Evolutionary conservation across 2,888 invertebrate species (phyloP).

Genomic region (Caenorhabditis wallacei): DNA sequence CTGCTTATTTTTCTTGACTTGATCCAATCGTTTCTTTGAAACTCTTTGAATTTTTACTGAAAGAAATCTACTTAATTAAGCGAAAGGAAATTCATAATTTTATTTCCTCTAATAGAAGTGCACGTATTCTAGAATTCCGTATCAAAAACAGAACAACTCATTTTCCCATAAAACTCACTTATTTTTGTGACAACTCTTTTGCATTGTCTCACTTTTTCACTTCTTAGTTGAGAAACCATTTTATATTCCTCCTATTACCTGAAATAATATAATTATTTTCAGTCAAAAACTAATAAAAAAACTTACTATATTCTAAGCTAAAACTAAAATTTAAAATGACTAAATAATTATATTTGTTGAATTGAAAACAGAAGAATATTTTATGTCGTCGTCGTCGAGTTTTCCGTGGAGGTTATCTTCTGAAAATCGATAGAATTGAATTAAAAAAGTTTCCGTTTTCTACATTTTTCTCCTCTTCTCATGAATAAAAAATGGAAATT

Average conservation of each 20-base stretch:
- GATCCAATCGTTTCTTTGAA: background rate
- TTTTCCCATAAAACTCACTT: slow-evolving; percentile 4
- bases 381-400: background rate
- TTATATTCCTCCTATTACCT: background rate
- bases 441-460: too few species aligned
- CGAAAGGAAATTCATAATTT: background rate
- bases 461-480: too few species aligned
- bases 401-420: background rate
- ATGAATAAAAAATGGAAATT: too few species aligned
- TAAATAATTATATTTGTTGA: too few species aligned
- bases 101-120: background rate
- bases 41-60: background rate
- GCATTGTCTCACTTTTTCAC: background rate
- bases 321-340: background rate
- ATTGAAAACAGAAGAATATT: background rate
- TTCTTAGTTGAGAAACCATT: background rate
- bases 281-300: background rate
- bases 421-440: slow-evolving; percentile 2
- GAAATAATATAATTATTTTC: background rate
- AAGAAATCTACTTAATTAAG: background rate
- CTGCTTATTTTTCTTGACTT: background rate
- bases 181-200: background rate
- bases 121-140: too few species aligned
- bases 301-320: background rate
- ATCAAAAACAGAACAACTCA: background rate